Percentiles rank a stretch among this genome's conserved stretches.
Evolutionary conservation across 2,113 vertebrate species (phyloP).

Genomic region (Prietella phreatophila): DNA sequence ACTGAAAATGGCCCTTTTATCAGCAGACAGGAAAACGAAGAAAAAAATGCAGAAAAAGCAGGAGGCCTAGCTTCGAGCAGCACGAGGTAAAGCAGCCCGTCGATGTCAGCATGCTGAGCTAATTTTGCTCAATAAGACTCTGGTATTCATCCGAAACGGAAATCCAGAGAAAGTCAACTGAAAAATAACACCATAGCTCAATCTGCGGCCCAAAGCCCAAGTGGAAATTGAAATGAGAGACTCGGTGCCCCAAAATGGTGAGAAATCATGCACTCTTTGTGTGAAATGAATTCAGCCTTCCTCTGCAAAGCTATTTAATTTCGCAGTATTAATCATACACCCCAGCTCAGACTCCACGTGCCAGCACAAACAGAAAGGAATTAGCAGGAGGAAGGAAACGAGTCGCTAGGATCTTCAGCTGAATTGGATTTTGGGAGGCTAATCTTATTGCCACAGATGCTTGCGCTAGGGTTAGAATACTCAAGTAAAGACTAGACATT

Average conservation of each 20-base stretch:
- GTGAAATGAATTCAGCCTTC: slow-evolving; percentile 57
- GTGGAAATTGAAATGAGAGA: slow-evolving; percentile 49
- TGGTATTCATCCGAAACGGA: slow-evolving; percentile 51
- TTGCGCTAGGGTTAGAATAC: background rate
- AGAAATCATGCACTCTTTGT: slow-evolving; percentile 54
- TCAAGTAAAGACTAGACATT: slow-evolving; percentile 20
- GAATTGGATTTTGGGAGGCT: slow-evolving; percentile 21
- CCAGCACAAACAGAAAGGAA: slow-evolving; percentile 44
- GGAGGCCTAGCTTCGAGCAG: background rate
- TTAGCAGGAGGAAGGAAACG: slow-evolving; percentile 11
- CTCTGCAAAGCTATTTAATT: slow-evolving; percentile 63
- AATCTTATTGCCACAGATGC: slow-evolving; percentile 38
- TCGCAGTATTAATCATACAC: slow-evolving; percentile 60
- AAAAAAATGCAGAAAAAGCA: slow-evolving; percentile 9
- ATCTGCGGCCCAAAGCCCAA: slow-evolving; percentile 33
- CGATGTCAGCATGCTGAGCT: slow-evolving; percentile 44
- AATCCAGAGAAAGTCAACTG: slow-evolving; percentile 50
- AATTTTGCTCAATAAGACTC: slow-evolving; percentile 45
- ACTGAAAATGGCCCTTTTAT: slow-evolving; percentile 39
- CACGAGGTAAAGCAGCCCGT: slow-evolving; percentile 33
- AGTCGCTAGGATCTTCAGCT: slow-evolving; percentile 14
- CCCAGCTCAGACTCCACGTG: slow-evolving; percentile 48
- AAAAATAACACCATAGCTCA: slow-evolving; percentile 47
- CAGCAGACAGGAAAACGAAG: too few relatives aligned
- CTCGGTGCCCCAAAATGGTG: slow-evolving; percentile 46